These are phyloP conservation scores for Unio delphinus DNA, from an alignment of 2,888 invertebrate species.

Conservation along the genomic window DNA sequence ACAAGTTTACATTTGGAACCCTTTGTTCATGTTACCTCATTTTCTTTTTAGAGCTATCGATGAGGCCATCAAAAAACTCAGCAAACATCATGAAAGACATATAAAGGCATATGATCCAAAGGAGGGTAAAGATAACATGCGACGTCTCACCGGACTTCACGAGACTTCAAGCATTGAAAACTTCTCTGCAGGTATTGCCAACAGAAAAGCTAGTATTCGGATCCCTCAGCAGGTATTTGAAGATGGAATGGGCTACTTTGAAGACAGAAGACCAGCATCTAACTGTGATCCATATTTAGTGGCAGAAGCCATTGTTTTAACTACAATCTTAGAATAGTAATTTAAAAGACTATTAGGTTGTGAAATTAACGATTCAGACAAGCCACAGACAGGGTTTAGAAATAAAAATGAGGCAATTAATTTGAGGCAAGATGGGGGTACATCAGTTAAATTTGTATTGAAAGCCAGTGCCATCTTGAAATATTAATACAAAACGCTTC, in stretches of 20 bases:
- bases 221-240: conserved; percentile 81
- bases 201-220: conserved; percentile 93
- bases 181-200: conserved; percentile 93
- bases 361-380: too few species aligned
- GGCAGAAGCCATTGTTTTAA: conserved; percentile 57
- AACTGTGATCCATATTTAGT: conserved; percentile 71
- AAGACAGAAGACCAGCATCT: conserved; percentile 84
- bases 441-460: too few species aligned
- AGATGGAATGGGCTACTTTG: conserved; percentile 94
- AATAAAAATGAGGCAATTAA: too few species aligned
- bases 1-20: too few species aligned
- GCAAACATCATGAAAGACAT: conserved; percentile 91
- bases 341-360: neutral
- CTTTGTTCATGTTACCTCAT: neutral
- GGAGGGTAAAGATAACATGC: conserved; percentile 95
- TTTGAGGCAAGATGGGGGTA: too few species aligned
- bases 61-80: conserved; percentile 94
- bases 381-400: too few species aligned
- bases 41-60: conserved; percentile 85
- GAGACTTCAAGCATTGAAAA: conserved; percentile 98
- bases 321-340: conserved; percentile 44
- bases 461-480: too few species aligned
- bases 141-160: conserved; percentile 92
- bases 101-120: conserved; percentile 97
- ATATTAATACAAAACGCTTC: too few species aligned